Percentiles rank a stretch among this genome's conserved stretches.
Conservation (phyloP, 2,113 vertebrate genomes). For the Myrmophylax atrothorax region DNA sequence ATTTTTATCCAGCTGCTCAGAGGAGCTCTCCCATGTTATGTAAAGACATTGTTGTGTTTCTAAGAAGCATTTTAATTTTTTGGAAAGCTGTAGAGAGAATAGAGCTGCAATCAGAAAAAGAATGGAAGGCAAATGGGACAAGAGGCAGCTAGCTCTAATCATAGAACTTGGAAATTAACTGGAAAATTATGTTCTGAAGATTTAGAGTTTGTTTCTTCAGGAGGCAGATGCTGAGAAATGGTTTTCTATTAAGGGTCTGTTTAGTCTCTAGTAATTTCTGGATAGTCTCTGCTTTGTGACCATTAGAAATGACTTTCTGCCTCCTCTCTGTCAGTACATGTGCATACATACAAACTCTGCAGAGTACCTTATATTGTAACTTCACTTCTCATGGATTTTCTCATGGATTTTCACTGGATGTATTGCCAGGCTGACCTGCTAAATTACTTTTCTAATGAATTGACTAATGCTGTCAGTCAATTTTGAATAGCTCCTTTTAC, state of each 20-base stretch:
- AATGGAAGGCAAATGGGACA: not conserved
- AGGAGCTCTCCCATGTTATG: not conserved
- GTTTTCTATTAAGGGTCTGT: not conserved
- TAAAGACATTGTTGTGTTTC: not conserved
- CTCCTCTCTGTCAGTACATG: accelerated
- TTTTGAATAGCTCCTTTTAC: not conserved
- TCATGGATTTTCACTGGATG: not conserved
- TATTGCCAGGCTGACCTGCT: not conserved
- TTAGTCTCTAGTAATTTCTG: not conserved
- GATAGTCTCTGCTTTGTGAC: not conserved
- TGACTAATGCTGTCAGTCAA: not conserved
- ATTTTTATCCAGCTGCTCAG: conserved; percentile 12
- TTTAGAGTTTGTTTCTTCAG: not conserved
- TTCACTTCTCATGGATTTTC: not conserved
- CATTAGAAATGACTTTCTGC: not conserved
- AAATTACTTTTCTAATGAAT: not conserved
- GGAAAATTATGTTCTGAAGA: not conserved
- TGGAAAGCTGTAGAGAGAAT: not conserved
- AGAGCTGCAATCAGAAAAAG: conserved; percentile 8
- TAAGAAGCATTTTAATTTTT: not conserved
- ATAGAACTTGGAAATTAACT: not conserved
- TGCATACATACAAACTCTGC: not conserved
- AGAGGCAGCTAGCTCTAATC: not conserved
- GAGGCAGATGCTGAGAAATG: not conserved
- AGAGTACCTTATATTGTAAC: not conserved